These are phyloP conservation scores for Xyrichtys novacula DNA, from an alignment of 2,797 vertebrate species.

Conservation along the genomic window DNA sequence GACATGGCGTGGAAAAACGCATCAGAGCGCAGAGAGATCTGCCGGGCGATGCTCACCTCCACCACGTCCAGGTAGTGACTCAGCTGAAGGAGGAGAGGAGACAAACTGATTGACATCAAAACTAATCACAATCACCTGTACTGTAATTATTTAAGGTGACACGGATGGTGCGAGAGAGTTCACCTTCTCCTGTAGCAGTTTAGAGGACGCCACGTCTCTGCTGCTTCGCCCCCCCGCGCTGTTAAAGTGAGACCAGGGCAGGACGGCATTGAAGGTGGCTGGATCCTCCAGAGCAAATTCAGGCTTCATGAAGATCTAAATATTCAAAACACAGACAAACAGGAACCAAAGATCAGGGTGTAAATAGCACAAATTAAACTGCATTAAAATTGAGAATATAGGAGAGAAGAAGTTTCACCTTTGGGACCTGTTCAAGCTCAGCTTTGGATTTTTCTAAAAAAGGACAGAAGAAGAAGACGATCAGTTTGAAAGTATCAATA, in stretches of 20 bases:
- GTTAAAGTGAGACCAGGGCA: constrained; percentile 98
- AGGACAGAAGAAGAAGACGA: constrained; percentile 45
- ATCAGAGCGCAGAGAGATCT: constrained; percentile 98
- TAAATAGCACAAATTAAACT: neutral
- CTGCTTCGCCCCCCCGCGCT: constrained; percentile 91
- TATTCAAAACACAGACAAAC: neutral
- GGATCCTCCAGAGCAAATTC: constrained; percentile 98
- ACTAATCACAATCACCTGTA: neutral
- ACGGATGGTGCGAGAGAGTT: neutral
- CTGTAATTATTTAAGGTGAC: neutral
- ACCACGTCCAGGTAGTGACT: constrained; percentile 99
- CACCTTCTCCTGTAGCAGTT: constrained; percentile 98
- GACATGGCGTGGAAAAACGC: constrained; percentile 99
- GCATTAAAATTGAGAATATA: neutral
- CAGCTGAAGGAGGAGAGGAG: constrained; percentile 78
- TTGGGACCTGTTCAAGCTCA: constrained; percentile 98
- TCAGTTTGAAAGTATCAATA: too few relatives aligned
- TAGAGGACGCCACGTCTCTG: constrained; percentile 94
- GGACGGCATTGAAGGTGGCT: constrained; percentile 92
- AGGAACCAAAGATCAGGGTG: neutral
- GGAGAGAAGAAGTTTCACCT: constrained; percentile 84
- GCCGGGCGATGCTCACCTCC: constrained; percentile 98
- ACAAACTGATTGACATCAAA: fast-evolving
- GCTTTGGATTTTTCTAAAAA: constrained; percentile 93
- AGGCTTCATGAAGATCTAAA: constrained; percentile 95